Evolutionary conservation across 2,113 vertebrate genomes (phyloP).

Genomic region (Tichodroma muraria): DNA sequence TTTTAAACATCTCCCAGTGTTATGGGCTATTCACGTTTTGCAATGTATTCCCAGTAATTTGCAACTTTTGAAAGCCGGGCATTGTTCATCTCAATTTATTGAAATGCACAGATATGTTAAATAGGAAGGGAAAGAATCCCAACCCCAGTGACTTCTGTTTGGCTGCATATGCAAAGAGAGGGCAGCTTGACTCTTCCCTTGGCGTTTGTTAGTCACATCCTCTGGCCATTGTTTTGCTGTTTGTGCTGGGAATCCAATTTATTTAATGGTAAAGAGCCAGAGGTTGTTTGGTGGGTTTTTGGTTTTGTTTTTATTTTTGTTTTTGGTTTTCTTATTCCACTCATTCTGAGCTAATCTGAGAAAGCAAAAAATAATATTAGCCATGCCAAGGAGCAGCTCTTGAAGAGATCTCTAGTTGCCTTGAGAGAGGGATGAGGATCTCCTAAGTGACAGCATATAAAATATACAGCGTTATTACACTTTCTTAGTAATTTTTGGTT

Average conservation of each 20-base stretch:
- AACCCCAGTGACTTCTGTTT: conserved; percentile 38
- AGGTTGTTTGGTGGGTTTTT: background rate
- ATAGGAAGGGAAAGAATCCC: background rate
- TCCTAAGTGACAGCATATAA: background rate
- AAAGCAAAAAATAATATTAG: background rate
- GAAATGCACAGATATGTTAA: conserved; percentile 63
- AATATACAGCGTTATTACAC: background rate
- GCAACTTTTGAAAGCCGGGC: conserved; percentile 38
- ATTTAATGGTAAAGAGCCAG: conserved; percentile 34
- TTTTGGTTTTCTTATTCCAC: background rate
- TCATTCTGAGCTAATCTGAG: background rate
- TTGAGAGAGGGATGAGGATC: background rate
- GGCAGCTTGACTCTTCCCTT: conserved; percentile 53
- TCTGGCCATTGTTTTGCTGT: conserved; percentile 64
- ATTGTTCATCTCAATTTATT: conserved; percentile 59
- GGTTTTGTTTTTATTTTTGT: background rate
- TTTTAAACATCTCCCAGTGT: background rate
- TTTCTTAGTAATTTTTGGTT: background rate
- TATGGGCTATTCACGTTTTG: conserved; percentile 4
- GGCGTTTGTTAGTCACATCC: conserved; percentile 61
- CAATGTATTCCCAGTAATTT: conserved; percentile 25
- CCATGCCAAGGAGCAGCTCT: background rate
- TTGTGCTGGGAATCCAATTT: conserved; percentile 61
- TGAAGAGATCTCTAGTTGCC: background rate
- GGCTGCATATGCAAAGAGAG: conserved; percentile 65